A percentile compares a stretch with the other conserved stretches of the same genome.
Conservation (phyloP, 2,113 vertebrate species). For the Hymenochirus boettgeri region DNA sequence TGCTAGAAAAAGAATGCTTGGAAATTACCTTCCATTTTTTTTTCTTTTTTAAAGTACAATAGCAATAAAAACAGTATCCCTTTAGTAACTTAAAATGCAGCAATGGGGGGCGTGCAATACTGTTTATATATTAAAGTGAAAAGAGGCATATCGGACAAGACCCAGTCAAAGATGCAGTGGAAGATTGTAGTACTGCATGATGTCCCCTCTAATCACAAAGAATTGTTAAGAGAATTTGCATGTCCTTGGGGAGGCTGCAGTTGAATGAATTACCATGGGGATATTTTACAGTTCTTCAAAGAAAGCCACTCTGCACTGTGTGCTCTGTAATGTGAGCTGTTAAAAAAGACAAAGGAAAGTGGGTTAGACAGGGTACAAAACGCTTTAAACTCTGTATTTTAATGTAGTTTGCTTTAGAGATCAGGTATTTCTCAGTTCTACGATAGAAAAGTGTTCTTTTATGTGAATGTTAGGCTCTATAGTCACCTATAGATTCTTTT, state of each 20-base stretch:
- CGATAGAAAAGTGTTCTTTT: too few species aligned
- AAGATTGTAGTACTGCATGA: not conserved
- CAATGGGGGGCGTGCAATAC: not conserved
- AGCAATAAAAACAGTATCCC: not conserved
- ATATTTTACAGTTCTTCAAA: constrained; percentile 87
- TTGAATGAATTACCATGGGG: not conserved
- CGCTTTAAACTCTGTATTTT: too few species aligned
- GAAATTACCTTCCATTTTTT: too few species aligned
- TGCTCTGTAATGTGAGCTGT: constrained; percentile 94
- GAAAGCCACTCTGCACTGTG: constrained; percentile 91
- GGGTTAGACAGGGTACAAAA: too few species aligned
- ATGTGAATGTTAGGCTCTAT: too few species aligned
- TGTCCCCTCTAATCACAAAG: not conserved
- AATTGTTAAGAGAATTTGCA: not conserved
- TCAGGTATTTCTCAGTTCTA: too few species aligned
- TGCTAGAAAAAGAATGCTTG: too few species aligned
- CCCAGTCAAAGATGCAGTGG: constrained; percentile 8
- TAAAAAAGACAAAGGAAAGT: constrained; percentile 53
- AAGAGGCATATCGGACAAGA: not conserved
- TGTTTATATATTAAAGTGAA: not conserved
- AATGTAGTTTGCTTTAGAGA: too few species aligned
- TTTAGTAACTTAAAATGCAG: not conserved
- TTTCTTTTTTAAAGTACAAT: too few species aligned
- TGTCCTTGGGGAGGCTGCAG: constrained; percentile 15
- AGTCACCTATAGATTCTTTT: too few species aligned